Percentiles rank a stretch among this genome's conserved stretches.
Evolutionary conservation across 2,113 vertebrate species (phyloP).

Genomic region (Herpailurus yagouaroundi): DNA sequence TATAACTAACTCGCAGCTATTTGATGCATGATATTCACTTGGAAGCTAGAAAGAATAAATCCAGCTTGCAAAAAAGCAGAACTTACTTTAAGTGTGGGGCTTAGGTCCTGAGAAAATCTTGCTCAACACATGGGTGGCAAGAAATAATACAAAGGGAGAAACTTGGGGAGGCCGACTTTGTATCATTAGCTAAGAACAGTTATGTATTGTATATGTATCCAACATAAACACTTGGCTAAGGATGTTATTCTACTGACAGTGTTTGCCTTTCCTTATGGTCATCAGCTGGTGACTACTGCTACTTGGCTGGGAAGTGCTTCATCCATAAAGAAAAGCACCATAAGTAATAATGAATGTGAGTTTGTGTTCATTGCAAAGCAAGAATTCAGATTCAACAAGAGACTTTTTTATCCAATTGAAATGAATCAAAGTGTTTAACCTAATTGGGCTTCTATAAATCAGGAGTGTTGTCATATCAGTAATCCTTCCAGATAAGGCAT

Average conservation of each 20-base stretch:
- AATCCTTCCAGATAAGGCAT: conserved; percentile 54
- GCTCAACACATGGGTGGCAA: conserved; percentile 76
- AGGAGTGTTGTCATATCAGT: conserved; percentile 64
- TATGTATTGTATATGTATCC: conserved; percentile 69
- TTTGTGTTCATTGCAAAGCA: conserved; percentile 75
- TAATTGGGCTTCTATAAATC: conserved; percentile 63
- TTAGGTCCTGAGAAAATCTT: conserved; percentile 72
- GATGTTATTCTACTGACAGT: conserved; percentile 77
- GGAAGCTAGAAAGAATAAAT: conserved; percentile 66
- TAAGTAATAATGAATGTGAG: conserved; percentile 75
- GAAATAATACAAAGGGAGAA: conserved; percentile 75
- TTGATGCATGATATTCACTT: conserved; percentile 62
- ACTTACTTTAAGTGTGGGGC: conserved; percentile 53
- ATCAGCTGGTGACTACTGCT: conserved; percentile 80
- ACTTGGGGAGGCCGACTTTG: conserved; percentile 64
- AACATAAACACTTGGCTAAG: conserved; percentile 80
- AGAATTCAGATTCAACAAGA: conserved; percentile 74
- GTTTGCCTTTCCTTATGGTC: conserved; percentile 80
- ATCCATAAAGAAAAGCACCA: conserved; percentile 77
- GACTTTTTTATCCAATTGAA: conserved; percentile 68
- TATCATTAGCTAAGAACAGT: conserved; percentile 80
- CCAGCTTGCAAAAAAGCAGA: conserved; percentile 72
- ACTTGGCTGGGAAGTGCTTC: conserved; percentile 75
- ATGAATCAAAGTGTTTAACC: conserved; percentile 67
- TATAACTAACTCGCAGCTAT: conserved; percentile 47